Base-by-base conservation (phyloP, 2,113 vertebrate genomes). In the Ranitomeya variabilis region DNA sequence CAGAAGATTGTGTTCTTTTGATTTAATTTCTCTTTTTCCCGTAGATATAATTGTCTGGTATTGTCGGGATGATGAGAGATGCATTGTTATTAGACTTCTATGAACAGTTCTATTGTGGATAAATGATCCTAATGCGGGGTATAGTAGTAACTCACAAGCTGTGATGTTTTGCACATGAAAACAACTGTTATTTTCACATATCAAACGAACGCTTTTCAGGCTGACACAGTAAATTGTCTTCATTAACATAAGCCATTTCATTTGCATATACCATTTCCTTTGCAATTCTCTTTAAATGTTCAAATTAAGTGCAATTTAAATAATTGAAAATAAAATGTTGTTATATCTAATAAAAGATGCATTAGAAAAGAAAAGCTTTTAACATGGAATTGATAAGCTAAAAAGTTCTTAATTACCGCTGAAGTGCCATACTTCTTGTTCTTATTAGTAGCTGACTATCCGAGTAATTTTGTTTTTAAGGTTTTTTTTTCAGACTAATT, bases 281-380 rank as follows among this genome's bases (percentile, higher is more conserved):
- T 76, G 60, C 87, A 78, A 85, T 89, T 89, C 82, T 67, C 66
- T 84, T 78, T 89, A 89, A 89, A 89, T 89, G 64, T 79, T 83
- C 82, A 85, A 89, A 89, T 89, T 84, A 84, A 79, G 87, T 79
- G 87, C 87, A 89, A 85, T 85, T 83, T 89, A 85, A 89, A 89
- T 84, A 84, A 89, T 89, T 85, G 81, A 78, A 85, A 85, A 89
- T 79, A 89, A 85, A 84, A 89, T 78, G 87, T 85, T 89, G 71
- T 55, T 89, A 85, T 88, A 89, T 31, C 73, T 79, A 79, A 88
- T 84, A 83, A 83, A 79, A 85, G 45, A 84, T 89, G 82, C 87
- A 89, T 78, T 83, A 85, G 80, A 77, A 89, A 62, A 83, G 87
- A 84, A 85, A 89, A 79, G 87, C 82, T 89, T 85, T 89, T 89